Base-by-base conservation (phyloP, 2,888 invertebrate species). In the Penaeus monodon region DNA sequence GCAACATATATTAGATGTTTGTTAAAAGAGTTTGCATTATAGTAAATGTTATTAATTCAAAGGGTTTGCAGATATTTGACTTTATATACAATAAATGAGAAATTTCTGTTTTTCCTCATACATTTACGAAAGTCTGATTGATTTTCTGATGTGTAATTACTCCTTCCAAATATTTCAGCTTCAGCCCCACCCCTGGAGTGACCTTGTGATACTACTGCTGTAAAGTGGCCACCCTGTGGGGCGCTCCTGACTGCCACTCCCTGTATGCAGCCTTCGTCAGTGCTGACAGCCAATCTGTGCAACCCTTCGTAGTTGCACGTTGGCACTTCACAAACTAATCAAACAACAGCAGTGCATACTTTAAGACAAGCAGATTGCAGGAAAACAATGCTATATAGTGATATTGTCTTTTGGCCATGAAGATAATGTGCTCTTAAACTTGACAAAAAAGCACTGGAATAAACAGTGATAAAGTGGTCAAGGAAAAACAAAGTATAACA, bases 141-240 rank as follows among this genome's bases (percentile, higher is more conserved):
- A 57, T 20, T 57, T 57, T 57, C 17, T 57, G 57, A 57, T 57
- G 14, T 57, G 57, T 57, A 57, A 57, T 57, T 57, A 0, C 17
- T 57, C 57, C 10, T 57, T 57, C 17, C 57, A 1, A 57, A 57
- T 57, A 66, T 83, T 86, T 38, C 86, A 86, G 86, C 86, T 78
- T 83, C 83, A 82, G 86, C 86, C 83, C 86, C 86, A 83, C 86
- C 86, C 38, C 86, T 86, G 86, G 86, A 86, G 86, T 83, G 74
- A 83, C 80, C 79, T 79, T 86, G 86, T 86, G 86, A 86, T 86
- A 86, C 44, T 86, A 83, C 64, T 73, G 68, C 33, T 86, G 78
- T 49, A 83, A 82, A 86, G 86, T 86, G 86, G 86, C 82, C 82
- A 86, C 68, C 74, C 78, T 66, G 82, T 86, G 86, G 86, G 86